phyloP scores from a whole-genome alignment of 1,140 invertebrate genomes.

The Andrena cerasifolii region DNA sequence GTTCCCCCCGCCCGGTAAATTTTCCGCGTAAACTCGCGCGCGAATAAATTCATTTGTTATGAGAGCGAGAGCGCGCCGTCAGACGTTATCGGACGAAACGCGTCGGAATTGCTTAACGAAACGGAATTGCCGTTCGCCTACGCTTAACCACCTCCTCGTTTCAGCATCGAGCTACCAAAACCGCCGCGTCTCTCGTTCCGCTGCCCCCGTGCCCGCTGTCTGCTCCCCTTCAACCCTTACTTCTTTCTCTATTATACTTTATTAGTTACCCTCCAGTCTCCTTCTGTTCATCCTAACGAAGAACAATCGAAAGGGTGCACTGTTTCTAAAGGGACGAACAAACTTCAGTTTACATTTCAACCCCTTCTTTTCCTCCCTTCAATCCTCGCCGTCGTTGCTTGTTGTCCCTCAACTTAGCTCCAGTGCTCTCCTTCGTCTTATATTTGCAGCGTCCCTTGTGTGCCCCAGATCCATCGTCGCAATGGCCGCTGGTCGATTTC shows the following conservation, averaged over 20 bases:
- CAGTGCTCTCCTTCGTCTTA: neutral
- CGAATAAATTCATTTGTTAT: constrained; percentile 70
- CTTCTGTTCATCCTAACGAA: too few relatives aligned
- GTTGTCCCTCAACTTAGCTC: neutral
- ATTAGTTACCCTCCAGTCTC: too few relatives aligned
- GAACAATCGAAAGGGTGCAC: too few relatives aligned
- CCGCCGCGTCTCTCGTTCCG: too few relatives aligned
- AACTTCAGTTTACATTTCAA: neutral
- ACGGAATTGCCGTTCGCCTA: constrained; percentile 58
- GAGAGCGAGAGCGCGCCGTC: constrained; percentile 39
- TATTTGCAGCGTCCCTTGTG: neutral
- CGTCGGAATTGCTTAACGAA: constrained; percentile 70
- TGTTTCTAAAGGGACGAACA: too few relatives aligned
- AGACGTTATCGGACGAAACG: constrained; percentile 64
- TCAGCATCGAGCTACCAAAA: too few relatives aligned
- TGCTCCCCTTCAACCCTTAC: too few relatives aligned
- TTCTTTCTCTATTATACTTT: too few relatives aligned
- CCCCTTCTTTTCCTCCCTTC: neutral
- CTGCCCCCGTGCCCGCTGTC: too few relatives aligned
- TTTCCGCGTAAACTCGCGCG: constrained; percentile 64
- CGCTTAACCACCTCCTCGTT: too few relatives aligned
- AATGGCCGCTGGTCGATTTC: neutral
- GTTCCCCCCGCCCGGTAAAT: constrained; percentile 62
- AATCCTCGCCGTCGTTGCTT: neutral
- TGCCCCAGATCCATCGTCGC: neutral